Base-by-base conservation (phyloP, 2,888 invertebrate genomes). In the Mythimna vitellina region DNA sequence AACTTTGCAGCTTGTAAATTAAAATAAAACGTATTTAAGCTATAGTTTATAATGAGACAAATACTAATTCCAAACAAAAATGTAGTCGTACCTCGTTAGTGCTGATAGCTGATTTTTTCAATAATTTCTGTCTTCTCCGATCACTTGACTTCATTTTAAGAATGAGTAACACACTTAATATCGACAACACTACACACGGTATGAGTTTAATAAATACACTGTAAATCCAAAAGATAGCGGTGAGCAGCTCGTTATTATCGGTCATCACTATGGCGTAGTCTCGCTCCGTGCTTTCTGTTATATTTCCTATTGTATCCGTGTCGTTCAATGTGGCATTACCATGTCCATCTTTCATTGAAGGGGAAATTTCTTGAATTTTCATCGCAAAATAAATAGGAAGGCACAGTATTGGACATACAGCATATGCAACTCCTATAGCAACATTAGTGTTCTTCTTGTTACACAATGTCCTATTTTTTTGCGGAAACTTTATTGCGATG, bases 191-290 rank as follows among this genome's bases (percentile, higher is more conserved):
- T 87, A 98, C 96, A 93, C 99, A 99, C 0, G 99, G 99, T 86
- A 99, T 97, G 65, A 99, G 96, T 94, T 99, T 99, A 84, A 99
- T 98, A 74, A 99, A 97, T 53, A 99, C 98, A 90, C 99, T 98
- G 93, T 99, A 99, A 86, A 99, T 97, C 97, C 98, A 98, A 91
- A 99, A 98, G 93, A 98, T 99, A 29, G 98, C 96, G 65, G 97
- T 97, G 78, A 97, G 94, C 66, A 97, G 93, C 38, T 96, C 94
- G 87, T 96, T 96, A 87, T 97, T 97, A 81, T 96, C 96, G 79
- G 97, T 98, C 91, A 97, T 96, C 69, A 96, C 96, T 17, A 98
- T 96, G 51, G 96, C 96, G 91, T 98, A 98, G 32, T 97, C 94
- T 0, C 97, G 97, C 7, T 97, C 96, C 57, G 71, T 80, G 38